These are phyloP conservation scores for Ganaspis brasiliensis DNA, from an alignment of 2,888 invertebrate species.

Conservation along the genomic window DNA sequence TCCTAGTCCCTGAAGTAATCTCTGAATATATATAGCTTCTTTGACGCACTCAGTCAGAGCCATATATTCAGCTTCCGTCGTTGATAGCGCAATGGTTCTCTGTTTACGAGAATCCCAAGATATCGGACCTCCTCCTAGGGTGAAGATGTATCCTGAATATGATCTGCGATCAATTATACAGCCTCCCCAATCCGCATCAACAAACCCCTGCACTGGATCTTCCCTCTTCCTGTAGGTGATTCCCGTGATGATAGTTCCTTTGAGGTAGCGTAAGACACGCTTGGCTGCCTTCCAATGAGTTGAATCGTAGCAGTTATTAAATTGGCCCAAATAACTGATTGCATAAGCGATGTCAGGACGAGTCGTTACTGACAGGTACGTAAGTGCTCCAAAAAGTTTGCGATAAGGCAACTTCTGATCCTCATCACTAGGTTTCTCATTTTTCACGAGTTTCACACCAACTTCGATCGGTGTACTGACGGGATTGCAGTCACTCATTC, in stretches of 20 bases:
- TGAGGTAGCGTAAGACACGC: constrained; percentile 58
- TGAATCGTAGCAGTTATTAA: constrained; percentile 47
- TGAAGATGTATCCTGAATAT: constrained; percentile 35
- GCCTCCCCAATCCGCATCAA: no score
- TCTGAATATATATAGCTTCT: not conserved
- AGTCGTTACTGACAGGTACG: constrained; percentile 56
- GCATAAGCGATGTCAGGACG: constrained; percentile 62
- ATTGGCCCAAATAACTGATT: constrained; percentile 51
- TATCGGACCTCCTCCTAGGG: constrained; percentile 31
- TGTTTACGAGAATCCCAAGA: constrained; percentile 43
- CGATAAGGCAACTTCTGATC: constrained; percentile 47
- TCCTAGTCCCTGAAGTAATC: no score
- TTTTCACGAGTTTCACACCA: not conserved
- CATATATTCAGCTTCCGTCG: not conserved
- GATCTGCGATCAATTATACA: not conserved
- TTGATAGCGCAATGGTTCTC: not conserved
- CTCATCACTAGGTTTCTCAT: not conserved
- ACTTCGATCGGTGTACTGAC: not conserved
- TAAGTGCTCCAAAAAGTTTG: constrained; percentile 55
- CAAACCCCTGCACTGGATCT: not conserved
- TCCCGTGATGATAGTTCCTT: constrained; percentile 45
- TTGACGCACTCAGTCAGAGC: not conserved
- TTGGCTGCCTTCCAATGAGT: constrained; percentile 59
- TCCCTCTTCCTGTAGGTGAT: constrained; percentile 14
- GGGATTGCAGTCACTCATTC: constrained; percentile 1